Conservation (phyloP, 1,140 invertebrate species). For the Euwallacea fornicatus region DNA sequence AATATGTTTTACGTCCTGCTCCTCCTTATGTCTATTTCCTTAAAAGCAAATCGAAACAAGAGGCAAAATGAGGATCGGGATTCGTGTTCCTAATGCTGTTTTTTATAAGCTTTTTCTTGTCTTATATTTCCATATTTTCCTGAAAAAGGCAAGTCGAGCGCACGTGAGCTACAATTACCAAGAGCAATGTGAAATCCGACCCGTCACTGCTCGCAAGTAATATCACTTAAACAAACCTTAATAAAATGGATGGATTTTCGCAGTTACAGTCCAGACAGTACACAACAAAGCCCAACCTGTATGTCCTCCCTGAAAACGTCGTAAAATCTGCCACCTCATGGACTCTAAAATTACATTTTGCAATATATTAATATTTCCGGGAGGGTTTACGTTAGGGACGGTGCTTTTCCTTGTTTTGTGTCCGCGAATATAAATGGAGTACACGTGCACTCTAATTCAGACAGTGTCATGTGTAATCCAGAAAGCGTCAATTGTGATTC, state of each 20-base stretch:
- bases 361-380: conserved; percentile 12
- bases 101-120: conserved; percentile 3
- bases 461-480: too few relatives aligned
- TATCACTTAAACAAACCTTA: conserved; percentile 8
- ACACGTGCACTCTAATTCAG: too few relatives aligned
- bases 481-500: too few relatives aligned
- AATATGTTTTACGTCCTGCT: conserved; percentile 19
- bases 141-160: neutral
- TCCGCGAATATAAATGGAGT: too few relatives aligned
- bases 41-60: conserved; percentile 24
- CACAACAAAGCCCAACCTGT: conserved; percentile 8
- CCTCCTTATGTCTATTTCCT: conserved; percentile 9
- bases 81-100: conserved; percentile 18
- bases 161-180: too few relatives aligned
- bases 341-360: conserved; percentile 7
- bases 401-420: too few relatives aligned
- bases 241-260: conserved; percentile 16
- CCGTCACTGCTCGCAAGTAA: conserved; percentile 6
- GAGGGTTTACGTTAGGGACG: neutral
- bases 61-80: conserved; percentile 6
- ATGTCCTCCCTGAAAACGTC: conserved; percentile 4
- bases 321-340: conserved; percentile 10
- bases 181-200: too few relatives aligned
- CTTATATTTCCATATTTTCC: conserved; percentile 1
- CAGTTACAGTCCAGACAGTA: conserved; percentile 5